These are phyloP conservation scores for Peromyscus polionotus DNA, from an alignment of 2,113 vertebrate genomes.

Conservation along the genomic window DNA sequence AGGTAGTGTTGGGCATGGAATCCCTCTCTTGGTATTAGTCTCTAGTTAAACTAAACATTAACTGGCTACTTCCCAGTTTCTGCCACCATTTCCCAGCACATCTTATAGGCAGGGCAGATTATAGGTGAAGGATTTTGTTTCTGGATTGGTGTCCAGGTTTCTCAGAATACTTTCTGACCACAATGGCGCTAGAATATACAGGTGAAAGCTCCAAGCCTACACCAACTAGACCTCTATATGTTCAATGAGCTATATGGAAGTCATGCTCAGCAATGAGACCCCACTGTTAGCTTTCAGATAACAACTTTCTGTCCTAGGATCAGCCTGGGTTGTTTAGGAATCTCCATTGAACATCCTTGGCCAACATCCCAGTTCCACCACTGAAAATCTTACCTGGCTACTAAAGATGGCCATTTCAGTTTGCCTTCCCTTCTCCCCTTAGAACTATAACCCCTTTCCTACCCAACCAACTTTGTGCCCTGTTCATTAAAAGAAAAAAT, in stretches of 20 bases:
- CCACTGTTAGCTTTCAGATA: background rate
- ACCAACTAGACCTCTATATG: background rate
- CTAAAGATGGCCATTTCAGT: background rate
- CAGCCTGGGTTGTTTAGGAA: background rate
- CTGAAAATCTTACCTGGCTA: background rate
- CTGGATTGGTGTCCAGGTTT: background rate
- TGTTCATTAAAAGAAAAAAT: background rate
- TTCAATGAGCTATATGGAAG: background rate
- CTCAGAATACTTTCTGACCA: background rate
- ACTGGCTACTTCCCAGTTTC: background rate
- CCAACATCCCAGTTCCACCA: background rate
- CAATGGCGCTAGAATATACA: background rate
- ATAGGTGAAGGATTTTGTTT: background rate
- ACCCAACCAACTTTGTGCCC: background rate
- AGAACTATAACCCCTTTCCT: background rate
- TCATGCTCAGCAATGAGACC: background rate
- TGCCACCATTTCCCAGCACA: background rate
- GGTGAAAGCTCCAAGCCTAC: background rate
- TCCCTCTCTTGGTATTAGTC: background rate
- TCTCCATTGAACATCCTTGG: background rate
- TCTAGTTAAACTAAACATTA: background rate
- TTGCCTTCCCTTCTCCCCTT: background rate
- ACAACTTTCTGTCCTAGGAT: background rate
- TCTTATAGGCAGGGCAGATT: background rate
- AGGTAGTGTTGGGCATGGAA: background rate